Evolutionary conservation across 2,888 invertebrate species (phyloP), one percentile per base, ranked within the genome.

Genomic region (Drosophila colorata): DNA sequence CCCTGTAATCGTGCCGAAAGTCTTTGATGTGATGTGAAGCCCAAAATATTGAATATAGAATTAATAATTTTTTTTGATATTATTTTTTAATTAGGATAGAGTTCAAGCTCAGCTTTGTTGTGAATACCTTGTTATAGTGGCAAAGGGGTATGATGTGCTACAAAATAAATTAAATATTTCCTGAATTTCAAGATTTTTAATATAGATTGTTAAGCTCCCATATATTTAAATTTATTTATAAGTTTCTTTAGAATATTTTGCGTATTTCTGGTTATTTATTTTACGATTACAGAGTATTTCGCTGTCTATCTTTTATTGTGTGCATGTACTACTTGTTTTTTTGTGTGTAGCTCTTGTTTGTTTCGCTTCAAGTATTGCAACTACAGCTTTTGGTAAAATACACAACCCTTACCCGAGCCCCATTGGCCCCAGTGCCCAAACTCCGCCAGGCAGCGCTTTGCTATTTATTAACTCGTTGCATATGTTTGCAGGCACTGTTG

Each of bases 401-500:
- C 67, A 60, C 75, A 56, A 35, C 46, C 25, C 58, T 8, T 11
- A 35, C 51, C 44, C 25, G 13, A 28, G 41, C 38, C 7, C 47
- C 41, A 13, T 25, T 8, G 28, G 8, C 9, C 8, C 28, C 28
- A 28, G 28, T 8, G 2, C 28, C 28, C 28, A 9, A 7, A 8
- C 28, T 8, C 9, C 28, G 4, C 13, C 33, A 13, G 7, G 7
- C 41, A 31, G 38, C 56, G 51, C 61, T 67, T 51, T 77, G 76
- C 72, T 80, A 81, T 85, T 85, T 88, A 88, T 88, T 88, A 87
- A 88, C 88, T 85, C 76, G 72, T 74, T 81, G 87, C 85, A 88
- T 88, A 87, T 85, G 84, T 78, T 83, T 81, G 85, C 78, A 76
- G 83, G 71, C 82, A 85, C 78, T 68, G 73, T 70, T 64, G 61